Conservation (phyloP, 92 coral and sea anemone species). For the Galaxea fascicularis region DNA sequence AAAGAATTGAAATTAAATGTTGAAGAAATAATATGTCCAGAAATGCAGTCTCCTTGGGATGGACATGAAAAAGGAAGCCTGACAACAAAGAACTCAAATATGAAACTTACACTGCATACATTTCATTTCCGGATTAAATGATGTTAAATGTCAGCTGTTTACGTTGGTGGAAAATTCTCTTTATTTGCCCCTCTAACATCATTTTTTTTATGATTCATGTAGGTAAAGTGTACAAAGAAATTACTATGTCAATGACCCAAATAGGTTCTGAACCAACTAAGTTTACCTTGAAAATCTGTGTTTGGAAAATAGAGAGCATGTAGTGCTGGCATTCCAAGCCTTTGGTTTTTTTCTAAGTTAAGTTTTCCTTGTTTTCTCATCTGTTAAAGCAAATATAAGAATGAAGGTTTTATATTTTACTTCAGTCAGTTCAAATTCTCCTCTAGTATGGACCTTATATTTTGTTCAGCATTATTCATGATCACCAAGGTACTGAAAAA, state of each 20-base stretch:
- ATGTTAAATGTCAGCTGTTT: conserved; percentile 2
- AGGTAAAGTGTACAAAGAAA: too few species aligned
- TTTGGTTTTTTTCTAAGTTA: background rate
- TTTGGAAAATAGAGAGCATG: conserved; percentile 6
- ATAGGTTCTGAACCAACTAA: conserved; percentile 5
- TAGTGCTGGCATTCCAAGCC: background rate
- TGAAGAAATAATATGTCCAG: background rate
- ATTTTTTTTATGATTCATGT: background rate
- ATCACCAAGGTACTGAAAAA: background rate
- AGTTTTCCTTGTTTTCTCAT: conserved; percentile 8
- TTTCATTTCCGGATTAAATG: background rate
- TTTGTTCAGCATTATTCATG: background rate
- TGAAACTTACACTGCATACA: background rate
- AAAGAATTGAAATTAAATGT: background rate
- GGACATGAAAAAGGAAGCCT: background rate
- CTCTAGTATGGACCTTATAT: background rate
- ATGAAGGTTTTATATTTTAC: background rate
- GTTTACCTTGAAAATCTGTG: conserved; percentile 8
- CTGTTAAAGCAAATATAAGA: background rate
- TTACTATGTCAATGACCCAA: background rate
- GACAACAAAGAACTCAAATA: background rate
- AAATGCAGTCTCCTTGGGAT: background rate
- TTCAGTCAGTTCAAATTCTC: background rate
- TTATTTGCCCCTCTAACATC: conserved; percentile 9
- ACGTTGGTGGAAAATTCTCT: conserved; percentile 1